Conservation (phyloP, 2,113 vertebrate genomes). For the Campylomormyrus tamandua region DNA sequence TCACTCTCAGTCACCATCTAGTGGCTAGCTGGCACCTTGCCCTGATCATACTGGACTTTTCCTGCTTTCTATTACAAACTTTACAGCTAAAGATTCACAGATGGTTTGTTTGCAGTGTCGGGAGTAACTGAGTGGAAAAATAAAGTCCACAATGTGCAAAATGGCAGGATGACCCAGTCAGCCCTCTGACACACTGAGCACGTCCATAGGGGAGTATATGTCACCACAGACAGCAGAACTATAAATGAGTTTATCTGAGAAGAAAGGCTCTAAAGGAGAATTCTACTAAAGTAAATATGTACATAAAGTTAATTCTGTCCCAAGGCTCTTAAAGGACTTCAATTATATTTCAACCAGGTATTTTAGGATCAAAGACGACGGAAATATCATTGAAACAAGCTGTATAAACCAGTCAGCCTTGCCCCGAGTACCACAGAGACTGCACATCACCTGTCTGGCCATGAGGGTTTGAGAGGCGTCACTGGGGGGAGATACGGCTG, state of each 20-base stretch:
- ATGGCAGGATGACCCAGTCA: neutral
- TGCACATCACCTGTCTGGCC: neutral
- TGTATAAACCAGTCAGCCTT: neutral
- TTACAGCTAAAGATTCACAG: neutral
- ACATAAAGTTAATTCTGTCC: neutral
- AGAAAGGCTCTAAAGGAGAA: neutral
- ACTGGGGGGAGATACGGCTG: neutral
- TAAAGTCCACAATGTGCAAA: neutral
- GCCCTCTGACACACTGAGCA: neutral
- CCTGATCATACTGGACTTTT: neutral
- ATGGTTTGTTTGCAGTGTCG: neutral
- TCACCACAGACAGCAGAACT: neutral
- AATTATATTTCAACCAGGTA: neutral
- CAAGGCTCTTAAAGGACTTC: neutral
- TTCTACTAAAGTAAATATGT: neutral
- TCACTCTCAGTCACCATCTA: conserved; percentile 37
- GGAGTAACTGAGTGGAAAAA: neutral
- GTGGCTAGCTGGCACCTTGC: neutral
- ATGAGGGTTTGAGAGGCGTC: neutral
- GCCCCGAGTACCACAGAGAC: neutral
- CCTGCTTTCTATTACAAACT: neutral
- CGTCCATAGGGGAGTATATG: neutral
- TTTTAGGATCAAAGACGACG: neutral
- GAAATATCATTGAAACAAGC: neutral
- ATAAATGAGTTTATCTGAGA: neutral